Base-by-base conservation (phyloP, 2,113 vertebrate genomes). In the Nymphicus hollandicus region DNA sequence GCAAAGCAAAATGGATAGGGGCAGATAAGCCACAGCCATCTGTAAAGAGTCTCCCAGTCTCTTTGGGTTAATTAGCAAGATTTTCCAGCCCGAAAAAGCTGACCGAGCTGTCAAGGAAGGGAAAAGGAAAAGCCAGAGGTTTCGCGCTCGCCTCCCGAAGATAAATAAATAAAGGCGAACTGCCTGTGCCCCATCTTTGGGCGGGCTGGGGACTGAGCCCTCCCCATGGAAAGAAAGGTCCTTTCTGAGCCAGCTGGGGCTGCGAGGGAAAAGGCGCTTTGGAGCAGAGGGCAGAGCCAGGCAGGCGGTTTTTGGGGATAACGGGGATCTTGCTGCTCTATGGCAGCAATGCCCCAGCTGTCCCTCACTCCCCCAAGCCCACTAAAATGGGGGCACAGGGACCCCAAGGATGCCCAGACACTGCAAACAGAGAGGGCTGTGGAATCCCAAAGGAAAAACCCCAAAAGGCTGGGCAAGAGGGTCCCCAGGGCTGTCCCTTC, bases 21-120 rank as follows among this genome's bases (percentile, higher is more conserved):
- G 27, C 56, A 93, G 90, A 91, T 94, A 92, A 93, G 80, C 76
- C 86, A 44, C 90, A 88, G 80, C 82, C 80, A 91, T 91, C 87
- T 86, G 60, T 86, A 78, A 88, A 86, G 63, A 90, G 79, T 52
- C 92, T 91, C 74, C 55, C 82, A 58, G 72, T 41, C 76, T 86
- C 89, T 94, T 74, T 27, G 65, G 77, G 69, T 95, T 96, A 96
- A 96, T 92, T 93, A 93, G 86, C 72, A 97, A 91, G 88, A 86
- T 74, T 96, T 95, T 94, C 96, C 95, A 96, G 68, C 71, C 79
- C 39, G 1, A 84, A 93, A 93, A 90, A 90, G 90, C 88, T 33
- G 44, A 93, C 50, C 4, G 20, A 90, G 72, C 85, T 88, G 93
- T 94, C 91, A 93, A 71, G 72, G 50, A 88, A 82, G 66, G 81